Conservation (phyloP, 2,888 invertebrate genomes). For the Mythimna impura region DNA sequence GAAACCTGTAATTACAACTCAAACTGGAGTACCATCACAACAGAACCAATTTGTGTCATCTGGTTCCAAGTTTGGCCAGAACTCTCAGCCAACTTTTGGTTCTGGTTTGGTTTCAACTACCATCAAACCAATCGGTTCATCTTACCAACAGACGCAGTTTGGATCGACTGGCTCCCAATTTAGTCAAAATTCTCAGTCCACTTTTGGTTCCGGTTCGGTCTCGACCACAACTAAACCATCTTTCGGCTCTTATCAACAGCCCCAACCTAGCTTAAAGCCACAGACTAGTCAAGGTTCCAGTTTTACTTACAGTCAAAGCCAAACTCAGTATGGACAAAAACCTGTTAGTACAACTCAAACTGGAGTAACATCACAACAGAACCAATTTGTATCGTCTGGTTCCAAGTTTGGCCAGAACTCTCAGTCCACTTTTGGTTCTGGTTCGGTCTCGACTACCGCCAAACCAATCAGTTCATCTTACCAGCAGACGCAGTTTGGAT, state of each 20-base stretch:
- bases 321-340: slow-evolving; percentile 26
- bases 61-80: slow-evolving; percentile 22
- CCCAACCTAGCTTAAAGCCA: slow-evolving; percentile 25
- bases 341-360: slow-evolving; percentile 20
- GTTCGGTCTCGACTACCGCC: not conserved
- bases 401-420: slow-evolving; percentile 26
- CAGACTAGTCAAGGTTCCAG: slow-evolving; percentile 17
- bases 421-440: not conserved
- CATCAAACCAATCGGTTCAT: slow-evolving; percentile 9
- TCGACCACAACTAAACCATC: slow-evolving; percentile 8
- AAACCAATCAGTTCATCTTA: slow-evolving; percentile 20
- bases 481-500: slow-evolving; percentile 26
- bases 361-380: slow-evolving; percentile 34
- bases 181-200: slow-evolving; percentile 12
- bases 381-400: slow-evolving; percentile 13
- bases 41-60: slow-evolving; percentile 13
- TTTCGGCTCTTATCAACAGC: slow-evolving; percentile 13
- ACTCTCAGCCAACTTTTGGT: slow-evolving; percentile 3
- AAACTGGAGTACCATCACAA: not conserved
- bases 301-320: slow-evolving; percentile 15
- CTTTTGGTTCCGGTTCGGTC: not conserved
- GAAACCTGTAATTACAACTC: not conserved
- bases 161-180: slow-evolving; percentile 3
- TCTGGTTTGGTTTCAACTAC: not conserved
- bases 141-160: slow-evolving; percentile 32